Evolutionary conservation across 1,140 invertebrate species (phyloP), one percentile per base, ranked within the genome.

Genomic region (Cydia pomonella): DNA sequence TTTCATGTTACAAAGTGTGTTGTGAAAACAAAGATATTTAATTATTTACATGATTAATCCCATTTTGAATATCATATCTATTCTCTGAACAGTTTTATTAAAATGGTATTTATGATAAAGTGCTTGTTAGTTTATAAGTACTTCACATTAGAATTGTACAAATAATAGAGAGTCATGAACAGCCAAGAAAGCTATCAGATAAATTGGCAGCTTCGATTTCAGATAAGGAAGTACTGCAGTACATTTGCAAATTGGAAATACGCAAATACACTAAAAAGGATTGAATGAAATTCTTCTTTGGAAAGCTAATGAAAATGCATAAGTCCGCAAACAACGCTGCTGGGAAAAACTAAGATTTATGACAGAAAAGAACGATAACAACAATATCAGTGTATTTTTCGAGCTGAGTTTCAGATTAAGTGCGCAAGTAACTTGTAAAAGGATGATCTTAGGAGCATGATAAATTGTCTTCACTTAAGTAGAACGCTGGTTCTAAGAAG

Each of bases 401-500:
- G 29, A 64, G 63, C 63, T 66, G 27, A 69, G 53, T 59, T 59
- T 59, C 53, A 69, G 64, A 69, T 69, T 69, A 38, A 69, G 41
- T 69, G 64, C 64, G 27, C n/a, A 38, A 69, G 64, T 69, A 69
- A 69, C n/a, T 69, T 33, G 64, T 33, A 69, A 69, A 69, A 69
- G 64, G 64, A 41, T 69, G 27, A 69, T 69, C 25, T 66, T 9
- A 38, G 6, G 27, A 33, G 21, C 29, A 69, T 69, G 64, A 69
- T 18, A 69, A 69, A 69, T 69, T 18, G 64, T 33, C 64, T 69
- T 29, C 18, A n/a, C 18, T 33, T 18, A 38, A 38, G 29, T 33
- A 41, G 16, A 38, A n/a, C 27, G 63, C 13, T 63, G 62, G 62
- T 10, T 23, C 16, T 29, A n/a, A 29, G 63, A 66, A 66, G 50